These are phyloP conservation scores for Andricus quercusramuli DNA, from an alignment of 2,888 invertebrate species.

Conservation along the genomic window DNA sequence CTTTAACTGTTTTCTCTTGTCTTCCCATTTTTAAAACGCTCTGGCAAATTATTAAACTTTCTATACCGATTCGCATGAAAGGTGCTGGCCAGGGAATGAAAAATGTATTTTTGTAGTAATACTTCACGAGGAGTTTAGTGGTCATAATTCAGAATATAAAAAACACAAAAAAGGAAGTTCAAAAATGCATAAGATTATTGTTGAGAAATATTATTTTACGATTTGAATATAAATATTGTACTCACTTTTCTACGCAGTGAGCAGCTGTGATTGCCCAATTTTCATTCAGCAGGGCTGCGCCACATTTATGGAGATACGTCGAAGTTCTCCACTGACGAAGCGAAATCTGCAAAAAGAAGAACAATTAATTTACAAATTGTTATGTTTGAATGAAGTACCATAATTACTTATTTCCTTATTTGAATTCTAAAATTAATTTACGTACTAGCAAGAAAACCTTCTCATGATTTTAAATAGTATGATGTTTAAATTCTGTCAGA, in stretches of 20 bases:
- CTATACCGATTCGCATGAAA: neutral
- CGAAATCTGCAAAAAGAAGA: slow-evolving; percentile 82
- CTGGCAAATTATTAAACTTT: neutral
- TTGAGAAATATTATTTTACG: neutral
- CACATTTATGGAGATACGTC: slow-evolving; percentile 95
- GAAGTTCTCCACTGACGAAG: slow-evolving; percentile 94
- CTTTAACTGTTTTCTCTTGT: neutral
- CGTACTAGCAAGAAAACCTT: neutral
- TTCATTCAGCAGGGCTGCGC: slow-evolving; percentile 93
- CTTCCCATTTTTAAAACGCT: neutral
- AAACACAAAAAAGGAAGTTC: too few species aligned
- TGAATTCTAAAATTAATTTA: neutral
- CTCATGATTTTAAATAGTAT: neutral
- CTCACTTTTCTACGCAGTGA: slow-evolving; percentile 96
- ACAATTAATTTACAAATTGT: neutral
- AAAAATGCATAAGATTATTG: too few species aligned
- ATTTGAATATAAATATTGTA: slow-evolving; percentile 60
- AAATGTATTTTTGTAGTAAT: neutral
- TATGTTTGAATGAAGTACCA: neutral
- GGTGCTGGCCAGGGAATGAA: neutral
- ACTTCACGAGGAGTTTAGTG: neutral
- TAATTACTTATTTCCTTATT: neutral
- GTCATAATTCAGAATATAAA: neutral
- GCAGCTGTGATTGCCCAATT: slow-evolving; percentile 98
- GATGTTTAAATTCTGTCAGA: neutral